These are phyloP conservation scores for Apomyelois bistriatella DNA, from an alignment of 2,888 invertebrate genomes.

Conservation along the genomic window DNA sequence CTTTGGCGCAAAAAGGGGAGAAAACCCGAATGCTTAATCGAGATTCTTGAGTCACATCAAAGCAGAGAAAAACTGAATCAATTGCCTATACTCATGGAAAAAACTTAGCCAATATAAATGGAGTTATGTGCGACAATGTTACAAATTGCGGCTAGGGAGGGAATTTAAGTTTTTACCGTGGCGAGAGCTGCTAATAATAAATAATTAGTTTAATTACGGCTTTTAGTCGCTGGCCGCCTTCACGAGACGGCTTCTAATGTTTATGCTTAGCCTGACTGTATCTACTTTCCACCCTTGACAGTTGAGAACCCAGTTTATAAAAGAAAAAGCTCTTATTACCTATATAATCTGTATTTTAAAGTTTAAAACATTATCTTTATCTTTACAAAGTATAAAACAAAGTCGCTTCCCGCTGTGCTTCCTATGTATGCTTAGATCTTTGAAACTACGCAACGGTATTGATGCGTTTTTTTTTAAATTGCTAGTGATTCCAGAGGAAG, in stretches of 20 bases:
- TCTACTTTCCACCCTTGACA: background rate
- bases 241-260: conserved; percentile 29
- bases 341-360: no score
- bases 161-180: conserved; percentile 55
- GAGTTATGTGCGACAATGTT: conserved; percentile 50
- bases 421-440: no score
- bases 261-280: conserved; percentile 2
- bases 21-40: conserved; percentile 15
- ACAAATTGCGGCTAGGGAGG: conserved; percentile 48
- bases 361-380: no score
- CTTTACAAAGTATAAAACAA: no score
- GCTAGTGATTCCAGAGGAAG: no score
- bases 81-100: conserved; percentile 27
- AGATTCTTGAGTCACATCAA: conserved; percentile 20
- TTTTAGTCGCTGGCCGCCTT: conserved; percentile 55
- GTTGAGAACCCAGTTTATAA: background rate
- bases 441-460: no score
- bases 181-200: conserved; percentile 66
- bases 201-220: conserved; percentile 75
- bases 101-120: conserved; percentile 50
- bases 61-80: conserved; percentile 25
- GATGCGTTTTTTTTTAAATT: no score
- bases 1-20: conserved; percentile 4
- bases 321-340: background rate
- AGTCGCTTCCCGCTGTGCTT: no score